Evolutionary conservation across 1,140 invertebrate genomes (phyloP), one percentile per base, ranked within the genome.

Genomic region (Eumeta japonica): DNA sequence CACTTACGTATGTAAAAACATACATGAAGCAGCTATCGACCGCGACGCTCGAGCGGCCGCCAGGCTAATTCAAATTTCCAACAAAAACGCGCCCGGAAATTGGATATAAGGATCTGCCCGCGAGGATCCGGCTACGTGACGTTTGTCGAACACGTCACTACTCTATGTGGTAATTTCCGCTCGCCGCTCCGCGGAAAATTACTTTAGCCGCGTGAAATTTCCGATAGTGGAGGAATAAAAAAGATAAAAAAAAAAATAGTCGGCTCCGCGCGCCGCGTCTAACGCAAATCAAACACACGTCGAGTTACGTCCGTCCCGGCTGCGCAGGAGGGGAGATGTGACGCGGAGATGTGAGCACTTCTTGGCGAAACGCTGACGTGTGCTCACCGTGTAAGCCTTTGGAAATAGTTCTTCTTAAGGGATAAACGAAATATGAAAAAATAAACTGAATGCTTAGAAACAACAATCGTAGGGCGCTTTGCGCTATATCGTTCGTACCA

Each of bases 161-260:
- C 62, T 68, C 66, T 74, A 74, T 74, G 68, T 71, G 60, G 66
- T 74, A 74, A 74, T 74, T 71, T 74, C 68, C 68, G 66, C 56
- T 67, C 55, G 46, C 51, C 53, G 62, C 66, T 61, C n/a, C 60
- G 64, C 55, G 66, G 61, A 70, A 73, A 74, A 74, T 74, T 74
- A 74, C 64, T 74, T 71, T 63, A 62, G 60, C 64, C 62, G 54
- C 59, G 62, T 65, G 65, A 71, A 73, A 73, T 73, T 73, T 73
- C 62, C 62, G 64, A 62, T 50, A 44, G 47, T 48, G 48, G 48
- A 60, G 50, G 52, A 62, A 58, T 59, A 52, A 62, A 55, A 55
- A 46, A 39, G 50, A 50, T 48, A 49, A 55, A 55, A 50, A 45
- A 44, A 29, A 48, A 29, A 48, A 39, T 51, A 13, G 24, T 37